Base-by-base conservation (phyloP, 2,797 vertebrate species). In the Taenioides sp. region DNA sequence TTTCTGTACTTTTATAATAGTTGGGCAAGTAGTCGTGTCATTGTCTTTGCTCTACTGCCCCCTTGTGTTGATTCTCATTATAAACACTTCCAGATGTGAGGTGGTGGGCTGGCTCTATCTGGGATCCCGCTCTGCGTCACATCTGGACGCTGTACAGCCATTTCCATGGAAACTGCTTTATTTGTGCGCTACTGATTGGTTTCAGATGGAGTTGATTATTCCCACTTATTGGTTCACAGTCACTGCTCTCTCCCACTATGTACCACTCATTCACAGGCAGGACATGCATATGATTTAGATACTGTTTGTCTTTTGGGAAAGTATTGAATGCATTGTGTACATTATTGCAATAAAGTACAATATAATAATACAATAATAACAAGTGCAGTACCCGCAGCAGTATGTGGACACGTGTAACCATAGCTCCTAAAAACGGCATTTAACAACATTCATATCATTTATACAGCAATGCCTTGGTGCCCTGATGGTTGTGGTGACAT, bases 81-180 rank as follows among this genome's bases (percentile, higher is more conserved):
- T 86, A 87, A 89, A 77, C 54, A n/a, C 59, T 73, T 88, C 83
- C 89, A 90, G 82, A 85, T 88, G 86, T 85, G 22, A 64, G 0
- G 59, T 2, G 54, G 23, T 58, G 64, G 64, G 34, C 50, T 31
- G n/a, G 59, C 52, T 27, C 83, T 55, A 59, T 37, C 52, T 67
- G 52, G 54, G 17, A 22, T 69, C 66, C 34, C 55, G 57, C 65
- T 76, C 25, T 71, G 65, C 9, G 62, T 86, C 82, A 86, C 78
- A 81, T 75, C 70, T 80, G 83, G 81, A 72, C 47, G 57, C 57
- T 75, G 64, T 75, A 43, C 43, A 57, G 73, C 69, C 27, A 78
- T 86, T 80, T 43, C 86, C 72, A 73, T 85, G 77, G 81, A 62
- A 69, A 76, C 25, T 65, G 68, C 65, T 69, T 75, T 84, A 75